These are phyloP conservation scores for Trichonephila inaurata DNA, from an alignment of 1,140 invertebrate genomes.

Conservation along the genomic window DNA sequence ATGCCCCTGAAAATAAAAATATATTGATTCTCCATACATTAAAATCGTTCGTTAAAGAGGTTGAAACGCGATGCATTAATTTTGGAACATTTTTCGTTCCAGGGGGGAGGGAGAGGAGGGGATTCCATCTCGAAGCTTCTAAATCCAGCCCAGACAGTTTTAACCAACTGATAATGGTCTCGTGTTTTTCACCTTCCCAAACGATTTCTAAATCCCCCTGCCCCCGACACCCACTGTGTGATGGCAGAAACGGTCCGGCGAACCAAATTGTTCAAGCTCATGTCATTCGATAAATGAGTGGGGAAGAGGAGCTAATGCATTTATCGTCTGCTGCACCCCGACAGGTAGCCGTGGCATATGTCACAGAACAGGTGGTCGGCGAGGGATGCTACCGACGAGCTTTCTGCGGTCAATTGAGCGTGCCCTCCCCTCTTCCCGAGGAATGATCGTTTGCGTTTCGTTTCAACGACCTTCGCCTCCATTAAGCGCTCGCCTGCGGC, in stretches of 20 bases:
- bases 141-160: too few relatives aligned
- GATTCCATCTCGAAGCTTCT: too few relatives aligned
- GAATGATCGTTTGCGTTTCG: neutral
- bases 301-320: neutral
- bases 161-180: neutral
- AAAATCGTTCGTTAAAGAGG: too few relatives aligned
- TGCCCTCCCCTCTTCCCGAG: neutral
- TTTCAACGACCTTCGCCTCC: neutral
- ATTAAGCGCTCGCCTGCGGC: neutral
- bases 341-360: conserved; percentile 8
- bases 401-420: neutral
- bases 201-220: neutral
- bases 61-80: too few relatives aligned
- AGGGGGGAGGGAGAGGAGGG: too few relatives aligned
- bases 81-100: too few relatives aligned
- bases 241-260: neutral
- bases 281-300: neutral
- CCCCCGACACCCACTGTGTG: neutral
- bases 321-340: conserved; percentile 4
- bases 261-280: neutral
- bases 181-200: neutral
- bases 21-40: too few relatives aligned
- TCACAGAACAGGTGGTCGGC: conserved; percentile 3
- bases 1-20: too few relatives aligned
- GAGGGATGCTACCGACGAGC: neutral